Conservation (phyloP, 1,140 invertebrate genomes). For the Lasioglossum albipes region DNA sequence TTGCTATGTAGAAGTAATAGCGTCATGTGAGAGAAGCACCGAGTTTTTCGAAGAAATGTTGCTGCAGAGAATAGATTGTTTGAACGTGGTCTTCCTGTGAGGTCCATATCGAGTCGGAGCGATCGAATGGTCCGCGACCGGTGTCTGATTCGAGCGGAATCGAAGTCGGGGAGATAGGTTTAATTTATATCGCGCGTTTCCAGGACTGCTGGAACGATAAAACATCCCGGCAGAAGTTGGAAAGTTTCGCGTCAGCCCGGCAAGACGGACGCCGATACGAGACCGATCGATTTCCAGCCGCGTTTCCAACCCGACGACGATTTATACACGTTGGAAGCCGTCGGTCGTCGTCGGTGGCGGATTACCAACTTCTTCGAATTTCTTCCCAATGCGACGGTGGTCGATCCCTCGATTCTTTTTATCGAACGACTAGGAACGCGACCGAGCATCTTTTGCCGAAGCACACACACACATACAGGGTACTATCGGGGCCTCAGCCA, state of each 20-base stretch:
- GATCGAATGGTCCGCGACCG: neutral
- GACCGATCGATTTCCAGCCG: conserved; percentile 7
- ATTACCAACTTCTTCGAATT: conserved; percentile 32
- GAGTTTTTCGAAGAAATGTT: no score
- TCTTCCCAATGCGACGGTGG: neutral
- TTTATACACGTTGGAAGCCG: conserved; percentile 11
- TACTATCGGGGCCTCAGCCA: conserved; percentile 57
- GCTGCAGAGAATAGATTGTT: no score
- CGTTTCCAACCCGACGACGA: neutral
- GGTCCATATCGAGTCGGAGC: no score
- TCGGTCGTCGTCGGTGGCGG: no score
- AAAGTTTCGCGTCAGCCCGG: conserved; percentile 24
- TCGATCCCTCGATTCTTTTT: neutral
- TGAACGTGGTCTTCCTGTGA: no score
- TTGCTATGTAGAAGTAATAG: no score
- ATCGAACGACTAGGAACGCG: neutral
- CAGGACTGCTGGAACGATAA: conserved; percentile 19
- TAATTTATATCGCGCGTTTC: conserved; percentile 24
- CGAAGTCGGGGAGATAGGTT: conserved; percentile 17
- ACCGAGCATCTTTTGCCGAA: neutral
- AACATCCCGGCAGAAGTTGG: conserved; percentile 6
- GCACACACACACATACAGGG: no score
- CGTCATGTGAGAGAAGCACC: no score
- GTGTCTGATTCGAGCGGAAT: neutral
- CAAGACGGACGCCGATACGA: conserved; percentile 16